These are phyloP conservation scores for Myrmecobius fasciatus DNA, from an alignment of 2,113 vertebrate species.

Conservation along the genomic window DNA sequence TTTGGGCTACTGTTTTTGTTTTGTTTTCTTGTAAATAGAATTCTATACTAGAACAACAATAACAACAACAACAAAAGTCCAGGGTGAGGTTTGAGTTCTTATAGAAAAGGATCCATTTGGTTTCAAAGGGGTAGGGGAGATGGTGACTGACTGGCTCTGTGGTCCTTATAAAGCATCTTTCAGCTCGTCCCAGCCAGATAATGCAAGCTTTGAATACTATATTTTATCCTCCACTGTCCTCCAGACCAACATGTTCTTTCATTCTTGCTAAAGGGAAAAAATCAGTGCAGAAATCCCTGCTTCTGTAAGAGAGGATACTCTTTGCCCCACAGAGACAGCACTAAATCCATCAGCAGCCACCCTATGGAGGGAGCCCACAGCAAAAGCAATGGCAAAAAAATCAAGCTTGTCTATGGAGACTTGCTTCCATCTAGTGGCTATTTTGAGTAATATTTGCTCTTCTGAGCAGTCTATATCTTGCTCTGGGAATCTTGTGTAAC, in stretches of 20 bases:
- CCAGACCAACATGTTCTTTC: neutral
- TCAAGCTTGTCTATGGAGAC: neutral
- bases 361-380: neutral
- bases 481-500: neutral
- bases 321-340: neutral
- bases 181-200: neutral
- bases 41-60: constrained; percentile 59
- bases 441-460: neutral
- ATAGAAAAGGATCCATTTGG: neutral
- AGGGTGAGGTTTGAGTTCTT: neutral
- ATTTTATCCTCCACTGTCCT: neutral
- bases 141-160: neutral
- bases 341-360: neutral
- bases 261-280: neutral
- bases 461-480: neutral
- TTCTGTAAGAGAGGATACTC: neutral
- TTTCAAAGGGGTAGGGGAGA: neutral
- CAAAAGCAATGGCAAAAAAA: neutral
- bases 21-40: constrained; percentile 72
- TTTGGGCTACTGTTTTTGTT: constrained; percentile 15
- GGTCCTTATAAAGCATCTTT: neutral
- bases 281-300: neutral
- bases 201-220: neutral
- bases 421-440: constrained; percentile 69
- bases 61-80: constrained; percentile 52